Conservation (phyloP, 2,113 vertebrate genomes). For the Cyprinodon variegatus region DNA sequence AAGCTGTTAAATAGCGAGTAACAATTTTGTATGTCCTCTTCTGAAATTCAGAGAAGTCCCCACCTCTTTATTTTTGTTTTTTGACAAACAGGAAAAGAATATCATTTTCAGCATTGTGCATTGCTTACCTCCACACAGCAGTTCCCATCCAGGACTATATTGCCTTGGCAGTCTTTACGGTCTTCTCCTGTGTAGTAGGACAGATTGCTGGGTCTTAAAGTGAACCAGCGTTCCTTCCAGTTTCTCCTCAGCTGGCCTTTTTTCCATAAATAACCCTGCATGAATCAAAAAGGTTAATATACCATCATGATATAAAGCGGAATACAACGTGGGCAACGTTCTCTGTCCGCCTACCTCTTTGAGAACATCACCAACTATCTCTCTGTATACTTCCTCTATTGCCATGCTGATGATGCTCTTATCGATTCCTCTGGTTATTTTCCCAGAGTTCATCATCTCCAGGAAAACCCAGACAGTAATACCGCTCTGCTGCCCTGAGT, state of each 20-base stretch:
- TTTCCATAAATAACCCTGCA: slow-evolving; percentile 96
- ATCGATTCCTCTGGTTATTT: slow-evolving; percentile 84
- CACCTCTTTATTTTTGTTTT: background rate
- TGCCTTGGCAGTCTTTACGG: slow-evolving; percentile 90
- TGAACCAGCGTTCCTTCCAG: slow-evolving; percentile 97
- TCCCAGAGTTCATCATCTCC: slow-evolving; percentile 90
- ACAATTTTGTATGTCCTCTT: background rate
- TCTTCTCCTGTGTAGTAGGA: slow-evolving; percentile 91
- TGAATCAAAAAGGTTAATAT: slow-evolving; percentile 13
- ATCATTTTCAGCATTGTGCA: background rate
- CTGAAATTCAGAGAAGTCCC: slow-evolving; percentile 11
- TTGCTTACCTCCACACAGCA: slow-evolving; percentile 91
- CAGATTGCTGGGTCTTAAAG: slow-evolving; percentile 86
- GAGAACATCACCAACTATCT: slow-evolving; percentile 92
- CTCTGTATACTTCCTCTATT: slow-evolving; percentile 92
- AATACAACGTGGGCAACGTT: background rate
- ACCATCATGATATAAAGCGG: slow-evolving; percentile 15
- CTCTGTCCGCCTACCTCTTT: slow-evolving; percentile 85
- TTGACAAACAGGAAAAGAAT: background rate
- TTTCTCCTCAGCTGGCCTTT: slow-evolving; percentile 92
- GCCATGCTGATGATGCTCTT: slow-evolving; percentile 88
- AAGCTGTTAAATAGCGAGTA: background rate
- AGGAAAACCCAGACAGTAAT: slow-evolving; percentile 93
- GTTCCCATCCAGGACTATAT: slow-evolving; percentile 86
- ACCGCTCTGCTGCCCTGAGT: slow-evolving; percentile 79